phyloP scores from a whole-genome alignment of 2,888 invertebrate species.

The Acanthosepion esculentum region DNA sequence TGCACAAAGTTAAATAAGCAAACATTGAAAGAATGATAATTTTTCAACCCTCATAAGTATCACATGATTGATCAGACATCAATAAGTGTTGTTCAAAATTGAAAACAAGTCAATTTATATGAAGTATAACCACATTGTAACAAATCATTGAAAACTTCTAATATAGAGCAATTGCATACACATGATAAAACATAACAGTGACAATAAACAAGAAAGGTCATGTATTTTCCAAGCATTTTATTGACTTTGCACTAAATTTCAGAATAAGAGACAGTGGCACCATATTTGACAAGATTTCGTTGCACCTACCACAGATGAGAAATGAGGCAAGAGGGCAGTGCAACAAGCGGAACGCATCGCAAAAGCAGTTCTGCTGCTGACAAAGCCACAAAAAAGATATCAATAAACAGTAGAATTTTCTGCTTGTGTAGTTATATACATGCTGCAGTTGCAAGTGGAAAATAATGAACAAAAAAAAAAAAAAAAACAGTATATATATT shows the following conservation, averaged over 20 bases:
- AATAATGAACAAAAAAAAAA: neutral
- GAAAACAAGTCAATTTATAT: too few relatives aligned
- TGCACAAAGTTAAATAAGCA: too few relatives aligned
- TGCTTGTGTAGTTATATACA: neutral
- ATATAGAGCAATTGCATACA: too few relatives aligned
- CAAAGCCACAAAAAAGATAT: conserved; percentile 37
- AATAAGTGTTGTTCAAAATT: too few relatives aligned
- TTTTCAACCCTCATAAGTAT: too few relatives aligned
- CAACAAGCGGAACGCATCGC: conserved; percentile 37
- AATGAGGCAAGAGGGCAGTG: conserved; percentile 40
- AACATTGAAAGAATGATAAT: too few relatives aligned
- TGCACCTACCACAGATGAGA: conserved; percentile 46
- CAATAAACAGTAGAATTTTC: conserved; percentile 15
- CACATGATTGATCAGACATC: too few relatives aligned
- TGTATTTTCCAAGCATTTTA: conserved; percentile 41
- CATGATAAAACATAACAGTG: neutral
- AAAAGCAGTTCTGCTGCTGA: conserved; percentile 43
- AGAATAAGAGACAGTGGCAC: conserved; percentile 46
- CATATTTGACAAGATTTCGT: conserved; percentile 46
- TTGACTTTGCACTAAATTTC: conserved; percentile 42
- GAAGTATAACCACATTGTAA: too few relatives aligned
- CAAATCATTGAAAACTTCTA: too few relatives aligned
- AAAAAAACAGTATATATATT: neutral
- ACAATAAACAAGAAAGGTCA: neutral
- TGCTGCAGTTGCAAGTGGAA: neutral